Evolutionary conservation across 2,113 vertebrate genomes (phyloP), one percentile per base, ranked within the genome.

Genomic region (Hyperopisus bebe): DNA sequence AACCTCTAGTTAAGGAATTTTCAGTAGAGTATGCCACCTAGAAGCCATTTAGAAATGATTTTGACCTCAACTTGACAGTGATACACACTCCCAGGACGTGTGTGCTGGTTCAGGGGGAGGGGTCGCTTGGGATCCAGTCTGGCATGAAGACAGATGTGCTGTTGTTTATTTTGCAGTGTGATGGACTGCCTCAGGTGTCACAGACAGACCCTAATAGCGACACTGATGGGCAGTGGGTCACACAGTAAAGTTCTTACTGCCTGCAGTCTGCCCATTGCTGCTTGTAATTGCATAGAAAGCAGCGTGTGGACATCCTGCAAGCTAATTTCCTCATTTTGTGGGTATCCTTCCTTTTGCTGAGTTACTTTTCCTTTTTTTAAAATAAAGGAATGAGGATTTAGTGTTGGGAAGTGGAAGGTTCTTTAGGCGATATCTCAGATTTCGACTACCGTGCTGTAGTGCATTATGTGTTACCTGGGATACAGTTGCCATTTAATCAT

Each of bases 261-360:
- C 51, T 27, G 17, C 39, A 27, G 92, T 91, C 91, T 94, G 92
- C 92, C 91, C 94, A 91, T 21, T 88, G 90, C 94, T 92, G 94
- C 95, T 96, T 96, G 95, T 96, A 95, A 92, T 96, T 80, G 97
- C 96, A 96, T 96, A 96, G 96, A 97, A 96, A 97, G 96, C 96
- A 96, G 95, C 94, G 93, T 96, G 95, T 96, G 95, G 95, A 95
- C 95, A 96, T 97, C 96, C 96, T 97, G 96, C 94, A 96, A 93
- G 91, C 95, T 96, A 95, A 95, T 96, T 97, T 97, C 96, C 96
- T 96, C 96, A 96, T 97, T 97, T 97, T 96, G 97, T 96, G 95
- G 93, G 95, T 95, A 96, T 96, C 96, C 96, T 97, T 97, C 96
- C 96, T 96, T 93, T 95, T 91, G 88, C 95, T 93, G 95, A 95